A percentile compares a stretch with the other conserved stretches of the same genome.
These are phyloP conservation scores for Mungos mungo DNA, from an alignment of 2,113 vertebrate genomes.

Conservation along the genomic window DNA sequence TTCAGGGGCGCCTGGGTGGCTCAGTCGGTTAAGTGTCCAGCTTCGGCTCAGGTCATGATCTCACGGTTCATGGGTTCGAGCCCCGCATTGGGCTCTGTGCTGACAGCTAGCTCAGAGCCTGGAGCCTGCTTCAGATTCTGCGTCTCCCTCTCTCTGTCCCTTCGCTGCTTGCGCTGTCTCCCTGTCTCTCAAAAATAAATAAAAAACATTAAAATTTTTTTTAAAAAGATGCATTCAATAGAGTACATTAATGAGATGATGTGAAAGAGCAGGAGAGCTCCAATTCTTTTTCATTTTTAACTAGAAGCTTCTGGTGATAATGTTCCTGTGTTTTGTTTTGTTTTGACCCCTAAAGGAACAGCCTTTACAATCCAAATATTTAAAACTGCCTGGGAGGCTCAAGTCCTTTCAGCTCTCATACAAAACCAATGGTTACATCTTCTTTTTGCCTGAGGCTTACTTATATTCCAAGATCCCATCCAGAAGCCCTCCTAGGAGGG, in stretches of 20 bases:
- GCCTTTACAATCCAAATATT: neutral
- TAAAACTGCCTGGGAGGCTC: neutral
- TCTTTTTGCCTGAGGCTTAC: neutral
- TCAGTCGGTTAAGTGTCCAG: too few relatives aligned
- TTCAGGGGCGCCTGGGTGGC: neutral
- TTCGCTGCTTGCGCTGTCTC: too few relatives aligned
- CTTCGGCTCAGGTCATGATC: too few relatives aligned
- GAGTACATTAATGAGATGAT: neutral
- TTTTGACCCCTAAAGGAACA: neutral
- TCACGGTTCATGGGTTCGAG: too few relatives aligned
- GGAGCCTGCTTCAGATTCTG: too few relatives aligned
- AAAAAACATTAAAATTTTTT: too few relatives aligned
- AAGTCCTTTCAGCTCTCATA: neutral
- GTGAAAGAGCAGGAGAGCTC: neutral
- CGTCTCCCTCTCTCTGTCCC: too few relatives aligned
- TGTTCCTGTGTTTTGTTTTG: neutral
- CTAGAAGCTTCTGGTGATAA: neutral
- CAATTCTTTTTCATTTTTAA: neutral
- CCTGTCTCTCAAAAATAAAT: too few relatives aligned
- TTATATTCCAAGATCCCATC: neutral
- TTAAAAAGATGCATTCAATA: neutral
- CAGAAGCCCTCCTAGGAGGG: neutral
- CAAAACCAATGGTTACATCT: neutral
- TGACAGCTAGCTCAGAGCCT: too few relatives aligned
- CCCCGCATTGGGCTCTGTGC: too few relatives aligned